Base-by-base conservation (phyloP, 2,888 invertebrate genomes). In the Megastigmus dorsalis region DNA sequence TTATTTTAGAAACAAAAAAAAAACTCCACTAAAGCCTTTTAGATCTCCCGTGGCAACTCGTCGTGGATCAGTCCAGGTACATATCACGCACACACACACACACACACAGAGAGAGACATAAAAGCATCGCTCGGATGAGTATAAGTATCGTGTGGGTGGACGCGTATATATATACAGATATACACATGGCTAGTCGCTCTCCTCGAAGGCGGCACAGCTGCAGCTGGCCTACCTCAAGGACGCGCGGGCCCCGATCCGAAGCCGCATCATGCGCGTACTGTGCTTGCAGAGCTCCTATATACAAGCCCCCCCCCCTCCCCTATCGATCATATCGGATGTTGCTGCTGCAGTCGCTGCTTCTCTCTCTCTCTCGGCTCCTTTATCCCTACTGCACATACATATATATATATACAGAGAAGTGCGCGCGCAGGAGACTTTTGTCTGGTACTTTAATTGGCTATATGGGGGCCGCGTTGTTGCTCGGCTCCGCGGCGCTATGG, bases 401-500 rank as follows among this genome's bases (percentile, higher is more conserved):
- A n/a, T n/a, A n/a, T n/a, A n/a, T n/a, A n/a, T n/a, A n/a, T n/a
- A n/a, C n/a, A n/a, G n/a, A n/a, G n/a, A n/a, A n/a, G n/a, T n/a
- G 28, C 43, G 41, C 30, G 38, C 28, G 18, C 43, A 30, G 20
- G 54, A 10, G 54, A 59, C 41, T 41, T 59, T 41, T 45, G 41
- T 45, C 62, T 20, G n/a, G 43, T 28, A 7, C 45, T 66, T 66
- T 66, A 54, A 66, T 66, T 66, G 66, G 18, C 30, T 43, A 43
- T 28, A 43, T 43, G 30, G 15, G 28, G 13, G 28, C 43, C 15
- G 30, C 5, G 26, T 33, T 33, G 33, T 18, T 15, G 9, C 7
- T 26, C 33, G 15, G 18, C 33, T 54, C 33, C 15, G n/a, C 18
- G 6, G 52, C 23, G 1, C 1, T 30, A 15, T 33, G 15, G 15